Base-by-base conservation (phyloP, 2,113 vertebrate species). In the Mesitornis unicolor region DNA sequence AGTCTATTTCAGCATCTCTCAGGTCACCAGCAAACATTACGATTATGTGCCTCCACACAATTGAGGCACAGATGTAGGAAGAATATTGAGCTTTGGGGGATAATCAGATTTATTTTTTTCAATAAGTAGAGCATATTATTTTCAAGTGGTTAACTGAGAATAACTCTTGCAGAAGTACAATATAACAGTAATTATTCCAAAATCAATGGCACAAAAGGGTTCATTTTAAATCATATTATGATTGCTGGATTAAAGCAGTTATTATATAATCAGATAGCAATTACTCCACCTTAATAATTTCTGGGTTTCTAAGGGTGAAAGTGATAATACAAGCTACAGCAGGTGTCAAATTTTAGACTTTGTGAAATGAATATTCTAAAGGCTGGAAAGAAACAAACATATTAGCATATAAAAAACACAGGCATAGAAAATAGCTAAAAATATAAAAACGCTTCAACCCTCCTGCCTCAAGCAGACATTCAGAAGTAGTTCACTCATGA, bases 61-160 rank as follows among this genome's bases (percentile, higher is more conserved):
- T 56, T 81, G 85, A 95, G 56, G 68, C 84, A 11, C 83, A 96
- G 90, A 95, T 96, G 89, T 33, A 91, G 19, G 54, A 70, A 95
- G 89, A 89, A 84, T 95, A 95, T 61, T 53, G 35, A 92, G 71
- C 59, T 96, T 86, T 74, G 60, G 93, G 80, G 91, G 48, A 93
- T 87, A 95, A 92, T 89, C 68, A 90, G 79, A 93, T 93, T 95
- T 96, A 78, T 70, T 96, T 85, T 95, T 83, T 84, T 71, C 93
- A 90, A 77, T 84, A 94, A 90, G 82, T 92, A 93, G 67, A 97
- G 97, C 85, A 24, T 77, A 96, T 84, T 93, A 94, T 96, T 97
- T 97, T 95, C 91, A 75, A 97, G 78, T 92, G 86, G 90, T 96
- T 97, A 95, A 91, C 91, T 95, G 93, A 97, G 82, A 97, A 95